Evolutionary conservation across 2,797 vertebrate species (phyloP).

Genomic region (Gastrophryne carolinensis): DNA sequence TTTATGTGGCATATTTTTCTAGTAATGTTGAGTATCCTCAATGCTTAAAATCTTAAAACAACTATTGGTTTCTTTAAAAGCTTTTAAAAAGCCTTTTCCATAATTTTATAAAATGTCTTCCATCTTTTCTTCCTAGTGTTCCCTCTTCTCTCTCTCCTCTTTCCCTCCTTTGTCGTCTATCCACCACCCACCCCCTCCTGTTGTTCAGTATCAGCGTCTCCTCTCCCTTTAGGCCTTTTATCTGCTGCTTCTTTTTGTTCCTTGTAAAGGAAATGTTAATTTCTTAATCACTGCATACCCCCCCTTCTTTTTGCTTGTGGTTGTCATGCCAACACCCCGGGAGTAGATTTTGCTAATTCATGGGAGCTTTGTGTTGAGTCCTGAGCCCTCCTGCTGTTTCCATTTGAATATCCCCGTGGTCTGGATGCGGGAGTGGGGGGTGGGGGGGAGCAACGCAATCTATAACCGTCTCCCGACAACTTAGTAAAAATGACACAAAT

Average conservation of each 20-base stretch:
- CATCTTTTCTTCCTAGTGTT: not conserved
- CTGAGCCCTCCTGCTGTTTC: constrained; percentile 81
- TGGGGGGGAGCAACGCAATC: constrained; percentile 67
- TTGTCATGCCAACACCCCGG: constrained; percentile 96
- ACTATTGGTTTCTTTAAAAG: too few relatives aligned
- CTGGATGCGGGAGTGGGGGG: constrained; percentile 60
- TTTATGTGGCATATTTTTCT: not conserved
- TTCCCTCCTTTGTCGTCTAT: constrained; percentile 8
- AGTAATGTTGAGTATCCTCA: not conserved
- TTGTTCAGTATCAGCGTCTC: not conserved
- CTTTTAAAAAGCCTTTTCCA: too few relatives aligned
- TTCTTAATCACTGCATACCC: constrained; percentile 84
- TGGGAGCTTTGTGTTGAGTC: constrained; percentile 86
- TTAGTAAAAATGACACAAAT: constrained; percentile 99
- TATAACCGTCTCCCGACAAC: constrained; percentile 82
- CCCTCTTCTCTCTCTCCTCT: not conserved
- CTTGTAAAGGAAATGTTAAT: constrained; percentile 79
- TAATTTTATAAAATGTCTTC: not conserved
- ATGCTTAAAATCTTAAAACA: too few relatives aligned
- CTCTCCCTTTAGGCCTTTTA: constrained; percentile 16
- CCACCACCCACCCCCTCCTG: not conserved
- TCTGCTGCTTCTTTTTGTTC: constrained; percentile 38
- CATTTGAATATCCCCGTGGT: constrained; percentile 76
- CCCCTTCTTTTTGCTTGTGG: constrained; percentile 86
- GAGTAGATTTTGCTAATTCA: constrained; percentile 97